These are phyloP conservation scores for Arenaria interpres DNA, from an alignment of 2,113 vertebrate genomes.

Conservation along the genomic window DNA sequence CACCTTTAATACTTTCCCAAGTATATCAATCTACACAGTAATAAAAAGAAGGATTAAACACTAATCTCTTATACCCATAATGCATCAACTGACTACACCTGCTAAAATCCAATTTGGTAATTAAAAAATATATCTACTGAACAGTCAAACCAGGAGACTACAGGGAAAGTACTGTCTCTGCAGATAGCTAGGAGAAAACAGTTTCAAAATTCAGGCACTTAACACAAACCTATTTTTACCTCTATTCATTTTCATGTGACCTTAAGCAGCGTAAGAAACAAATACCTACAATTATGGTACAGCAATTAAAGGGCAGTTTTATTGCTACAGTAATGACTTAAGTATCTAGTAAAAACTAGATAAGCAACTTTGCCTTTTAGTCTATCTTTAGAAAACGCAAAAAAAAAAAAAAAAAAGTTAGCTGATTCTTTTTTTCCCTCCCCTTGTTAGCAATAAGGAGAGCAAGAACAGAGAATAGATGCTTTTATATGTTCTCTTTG, in stretches of 20 bases:
- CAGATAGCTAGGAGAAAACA: background rate
- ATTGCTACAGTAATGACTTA: slow-evolving; percentile 27
- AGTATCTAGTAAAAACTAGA: slow-evolving; percentile 17
- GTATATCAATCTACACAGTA: slow-evolving; percentile 3
- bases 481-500: background rate
- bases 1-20: slow-evolving; percentile 49
- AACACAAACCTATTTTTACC: slow-evolving; percentile 34
- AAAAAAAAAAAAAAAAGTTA: background rate
- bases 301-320: slow-evolving; percentile 59
- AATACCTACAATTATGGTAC: slow-evolving; percentile 47
- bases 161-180: slow-evolving; percentile 1
- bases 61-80: slow-evolving; percentile 51
- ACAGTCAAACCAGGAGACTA: background rate
- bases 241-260: slow-evolving; percentile 41
- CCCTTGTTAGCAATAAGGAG: background rate
- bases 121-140: slow-evolving; percentile 56
- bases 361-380: slow-evolving; percentile 9
- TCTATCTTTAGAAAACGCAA: background rate
- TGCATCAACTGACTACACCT: slow-evolving; percentile 53
- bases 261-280: slow-evolving; percentile 44
- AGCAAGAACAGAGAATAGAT: background rate
- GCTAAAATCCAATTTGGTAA: slow-evolving; percentile 66
- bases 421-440: no score
- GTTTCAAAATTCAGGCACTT: slow-evolving; percentile 38
- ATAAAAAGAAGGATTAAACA: slow-evolving; percentile 63